These are phyloP conservation scores for Corvus moneduloides DNA, from an alignment of 2,113 vertebrate species.

Conservation along the genomic window DNA sequence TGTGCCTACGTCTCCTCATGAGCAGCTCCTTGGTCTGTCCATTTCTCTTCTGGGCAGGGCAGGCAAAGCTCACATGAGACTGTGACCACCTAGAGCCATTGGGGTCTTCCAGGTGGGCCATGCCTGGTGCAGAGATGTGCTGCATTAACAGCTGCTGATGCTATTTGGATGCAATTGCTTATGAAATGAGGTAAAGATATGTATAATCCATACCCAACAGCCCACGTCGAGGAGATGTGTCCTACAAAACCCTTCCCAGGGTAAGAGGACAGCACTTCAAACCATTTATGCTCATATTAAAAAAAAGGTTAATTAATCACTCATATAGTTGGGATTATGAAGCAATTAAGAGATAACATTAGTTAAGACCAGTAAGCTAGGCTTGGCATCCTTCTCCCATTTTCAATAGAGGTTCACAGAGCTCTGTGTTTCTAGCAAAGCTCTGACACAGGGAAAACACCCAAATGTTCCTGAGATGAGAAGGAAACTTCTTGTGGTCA, in stretches of 20 bases:
- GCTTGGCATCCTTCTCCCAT: background rate
- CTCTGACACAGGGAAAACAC: background rate
- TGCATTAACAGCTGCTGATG: background rate
- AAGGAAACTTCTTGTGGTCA: background rate
- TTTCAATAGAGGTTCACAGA: background rate
- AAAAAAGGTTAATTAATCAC: background rate
- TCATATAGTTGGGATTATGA: background rate
- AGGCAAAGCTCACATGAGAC: background rate
- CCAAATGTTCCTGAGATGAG: background rate
- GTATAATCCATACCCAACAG: background rate
- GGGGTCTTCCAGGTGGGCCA: background rate
- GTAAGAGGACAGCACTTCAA: background rate
- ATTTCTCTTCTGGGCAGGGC: background rate
- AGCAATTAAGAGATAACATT: background rate
- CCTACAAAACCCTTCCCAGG: background rate
- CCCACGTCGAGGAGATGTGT: fast-evolving
- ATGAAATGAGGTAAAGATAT: background rate
- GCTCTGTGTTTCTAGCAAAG: background rate
- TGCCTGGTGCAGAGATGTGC: background rate
- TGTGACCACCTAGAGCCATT: fast-evolving
- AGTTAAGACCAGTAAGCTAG: background rate
- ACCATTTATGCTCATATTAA: background rate
- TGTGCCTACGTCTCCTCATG: background rate
- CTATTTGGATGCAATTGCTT: background rate
- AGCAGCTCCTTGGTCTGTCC: background rate